Evolutionary conservation across 1,140 invertebrate genomes (phyloP).

Genomic region (Apis laboriosa): DNA sequence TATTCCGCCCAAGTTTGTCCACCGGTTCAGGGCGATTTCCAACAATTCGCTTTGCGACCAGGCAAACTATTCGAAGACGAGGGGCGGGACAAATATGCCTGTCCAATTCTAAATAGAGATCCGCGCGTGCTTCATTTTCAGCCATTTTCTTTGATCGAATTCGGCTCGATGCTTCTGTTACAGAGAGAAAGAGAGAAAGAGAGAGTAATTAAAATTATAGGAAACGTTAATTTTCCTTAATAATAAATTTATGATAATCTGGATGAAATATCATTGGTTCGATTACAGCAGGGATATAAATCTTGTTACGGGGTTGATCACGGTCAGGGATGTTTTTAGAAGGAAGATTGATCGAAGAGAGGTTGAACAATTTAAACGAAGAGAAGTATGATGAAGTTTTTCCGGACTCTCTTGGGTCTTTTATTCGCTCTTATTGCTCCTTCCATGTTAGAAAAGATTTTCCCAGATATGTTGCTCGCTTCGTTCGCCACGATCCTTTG

Average conservation of each 20-base stretch:
- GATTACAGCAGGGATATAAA: not conserved
- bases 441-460: not conserved
- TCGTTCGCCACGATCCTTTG: not conserved
- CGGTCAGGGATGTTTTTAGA: not conserved
- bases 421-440: not conserved
- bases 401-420: not conserved
- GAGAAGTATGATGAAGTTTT: not conserved
- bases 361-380: not conserved
- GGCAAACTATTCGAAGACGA: not conserved
- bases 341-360: not conserved
- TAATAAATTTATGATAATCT: too few relatives aligned
- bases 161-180: not conserved
- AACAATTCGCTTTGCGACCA: conserved; percentile 9
- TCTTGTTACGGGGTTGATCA: not conserved
- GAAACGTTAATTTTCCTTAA: too few relatives aligned
- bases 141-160: too few relatives aligned
- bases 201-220: too few relatives aligned
- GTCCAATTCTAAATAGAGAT: not conserved
- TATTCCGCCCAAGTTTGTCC: not conserved
- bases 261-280: too few relatives aligned
- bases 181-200: too few relatives aligned
- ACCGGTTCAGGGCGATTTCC: not conserved
- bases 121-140: not conserved
- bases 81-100: not conserved
- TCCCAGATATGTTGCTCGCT: not conserved